Conservation (phyloP, 2,888 invertebrate genomes). For the Luperina nickerlii region DNA sequence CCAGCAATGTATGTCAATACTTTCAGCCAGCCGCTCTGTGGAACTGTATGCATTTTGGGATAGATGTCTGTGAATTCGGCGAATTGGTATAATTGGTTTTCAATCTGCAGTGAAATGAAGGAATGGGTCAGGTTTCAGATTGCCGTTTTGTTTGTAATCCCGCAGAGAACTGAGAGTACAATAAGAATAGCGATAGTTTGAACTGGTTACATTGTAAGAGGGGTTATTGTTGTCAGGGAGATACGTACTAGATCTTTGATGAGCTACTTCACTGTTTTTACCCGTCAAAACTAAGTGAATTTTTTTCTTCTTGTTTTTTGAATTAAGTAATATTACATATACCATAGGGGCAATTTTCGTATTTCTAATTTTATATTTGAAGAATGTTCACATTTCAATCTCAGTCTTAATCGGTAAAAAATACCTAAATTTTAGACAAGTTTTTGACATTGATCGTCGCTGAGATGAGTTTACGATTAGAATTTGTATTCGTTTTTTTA, state of each 20-base stretch:
- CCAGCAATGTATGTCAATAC: conserved; percentile 54
- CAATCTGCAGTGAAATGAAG: conserved; percentile 34
- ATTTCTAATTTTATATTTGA: no score
- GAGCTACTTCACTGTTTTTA: not conserved
- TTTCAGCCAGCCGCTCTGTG: conserved; percentile 2
- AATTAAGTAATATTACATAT: not conserved
- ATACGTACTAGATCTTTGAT: no score
- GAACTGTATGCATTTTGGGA: conserved; percentile 33
- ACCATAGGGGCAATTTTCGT: no score
- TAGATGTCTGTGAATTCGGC: conserved; percentile 27
- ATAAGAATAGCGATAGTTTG: not conserved
- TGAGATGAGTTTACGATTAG: not conserved
- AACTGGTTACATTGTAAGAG: not conserved
- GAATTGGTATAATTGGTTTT: conserved; percentile 50
- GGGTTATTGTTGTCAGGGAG: not conserved
- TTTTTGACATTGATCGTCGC: not conserved
- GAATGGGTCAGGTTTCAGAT: conserved; percentile 6
- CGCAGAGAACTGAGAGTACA: not conserved
- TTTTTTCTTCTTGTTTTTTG: not conserved
- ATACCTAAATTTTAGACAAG: not conserved
- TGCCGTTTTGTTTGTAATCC: conserved; percentile 35
- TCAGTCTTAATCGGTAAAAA: no score
- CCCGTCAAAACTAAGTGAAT: not conserved
- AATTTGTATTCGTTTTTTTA: not conserved
- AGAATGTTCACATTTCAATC: no score